Base-by-base conservation (phyloP, 2,113 vertebrate genomes). In the Rattus rattus region DNA sequence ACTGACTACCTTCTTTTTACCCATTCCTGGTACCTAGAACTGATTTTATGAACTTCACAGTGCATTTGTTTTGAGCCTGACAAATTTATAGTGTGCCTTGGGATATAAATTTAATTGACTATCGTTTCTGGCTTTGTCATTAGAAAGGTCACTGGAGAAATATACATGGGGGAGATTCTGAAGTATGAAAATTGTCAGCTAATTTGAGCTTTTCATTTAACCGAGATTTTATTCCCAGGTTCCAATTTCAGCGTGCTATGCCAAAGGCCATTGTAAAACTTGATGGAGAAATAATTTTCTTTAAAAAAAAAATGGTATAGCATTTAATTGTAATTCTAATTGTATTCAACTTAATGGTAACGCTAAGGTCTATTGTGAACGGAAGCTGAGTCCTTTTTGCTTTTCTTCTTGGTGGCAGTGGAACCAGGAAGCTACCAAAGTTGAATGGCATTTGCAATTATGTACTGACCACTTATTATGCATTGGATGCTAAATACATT, bases 81-180 rank as follows among this genome's bases (percentile, higher is more conserved):
- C 86, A 96, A 96, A 96, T 97, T 97, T 97, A 97, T 96, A 95
- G 84, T 89, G 90, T 67, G 95, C 96, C 94, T 95, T 97, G 91
- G 94, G 96, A 96, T 97, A 90, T 97, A 97, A 98, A 97, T 97
- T 97, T 97, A 97, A 98, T 97, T 98, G 96, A 95, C 91, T 95
- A 67, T 97, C 94, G 65, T 97, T 95, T 96, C 92, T 93, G 76
- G 43, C 86, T 97, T 96, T 97, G 95, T 98, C 97, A 96, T 97
- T 95, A 97, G 94, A 98, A 97, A 98, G 96, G 96, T 95, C 96
- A 96, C 69, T n/a, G 63, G 91, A 94, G 94, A 95, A 97, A 96
- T 96, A 96, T 93, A 96, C 90, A 95, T 87, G 90, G 84, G 84
- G 73, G 90, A 97, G 89, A 97, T 96, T 97, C 77, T 39, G 69